phyloP scores from a whole-genome alignment of 2,888 invertebrate genomes.

The Apodemia duryi region DNA sequence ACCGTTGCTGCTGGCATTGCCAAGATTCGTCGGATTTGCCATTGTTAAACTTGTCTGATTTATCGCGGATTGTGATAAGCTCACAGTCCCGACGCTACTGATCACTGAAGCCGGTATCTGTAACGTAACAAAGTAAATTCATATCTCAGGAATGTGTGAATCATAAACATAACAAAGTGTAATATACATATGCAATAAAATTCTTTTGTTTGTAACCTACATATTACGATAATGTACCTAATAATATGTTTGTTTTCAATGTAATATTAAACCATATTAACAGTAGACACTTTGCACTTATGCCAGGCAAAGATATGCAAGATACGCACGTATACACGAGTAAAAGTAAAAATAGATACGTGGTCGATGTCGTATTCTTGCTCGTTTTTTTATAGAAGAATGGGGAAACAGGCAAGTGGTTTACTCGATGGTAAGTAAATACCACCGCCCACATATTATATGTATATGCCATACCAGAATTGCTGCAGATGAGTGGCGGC shows the following conservation, averaged over 20 bases:
- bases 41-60: conserved; percentile 62
- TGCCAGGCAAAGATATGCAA: neutral
- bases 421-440: too few relatives aligned
- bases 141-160: conserved; percentile 16
- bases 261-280: neutral
- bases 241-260: neutral
- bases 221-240: neutral
- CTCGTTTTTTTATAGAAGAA: too few relatives aligned
- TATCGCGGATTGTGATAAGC: conserved; percentile 65
- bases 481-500: too few relatives aligned
- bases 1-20: conserved; percentile 52
- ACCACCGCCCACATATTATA: too few relatives aligned
- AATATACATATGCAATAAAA: conserved; percentile 3
- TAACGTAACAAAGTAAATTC: conserved; percentile 35
- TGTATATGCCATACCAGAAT: too few relatives aligned
- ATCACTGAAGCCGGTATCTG: conserved; percentile 80
- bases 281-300: neutral
- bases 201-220: conserved; percentile 15
- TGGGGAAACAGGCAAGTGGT: too few relatives aligned
- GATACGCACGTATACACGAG: neutral
- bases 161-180: conserved; percentile 17
- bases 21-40: conserved; percentile 72
- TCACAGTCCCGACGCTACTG: conserved; percentile 79
- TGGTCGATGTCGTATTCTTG: too few relatives aligned
- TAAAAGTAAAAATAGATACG: neutral